Evolutionary conservation across 2,797 vertebrate genomes (phyloP).

Genomic region (Myotis daubentonii): DNA sequence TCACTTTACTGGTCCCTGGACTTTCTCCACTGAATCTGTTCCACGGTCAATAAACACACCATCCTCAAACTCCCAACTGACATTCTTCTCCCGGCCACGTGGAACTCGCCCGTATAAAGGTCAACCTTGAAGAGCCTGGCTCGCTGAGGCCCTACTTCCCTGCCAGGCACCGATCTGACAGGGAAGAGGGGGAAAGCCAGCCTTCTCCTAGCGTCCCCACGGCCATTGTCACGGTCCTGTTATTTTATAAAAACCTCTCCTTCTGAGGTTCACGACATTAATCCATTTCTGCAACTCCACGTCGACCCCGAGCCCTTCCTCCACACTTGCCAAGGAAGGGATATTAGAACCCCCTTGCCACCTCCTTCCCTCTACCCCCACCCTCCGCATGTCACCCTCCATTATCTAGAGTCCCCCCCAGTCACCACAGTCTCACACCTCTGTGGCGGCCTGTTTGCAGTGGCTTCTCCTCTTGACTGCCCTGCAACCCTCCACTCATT

Average conservation of each 20-base stretch:
- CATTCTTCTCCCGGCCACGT: background rate
- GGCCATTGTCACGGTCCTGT: accelerated
- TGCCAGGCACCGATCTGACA: background rate
- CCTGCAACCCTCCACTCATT: background rate
- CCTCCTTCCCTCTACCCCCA: background rate
- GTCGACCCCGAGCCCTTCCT: background rate
- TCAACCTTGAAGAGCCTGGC: background rate
- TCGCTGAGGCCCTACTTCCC: background rate
- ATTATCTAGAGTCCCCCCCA: background rate
- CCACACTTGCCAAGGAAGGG: background rate
- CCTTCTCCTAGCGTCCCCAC: background rate
- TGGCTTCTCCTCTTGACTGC: background rate
- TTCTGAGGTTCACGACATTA: accelerated
- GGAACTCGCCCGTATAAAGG: background rate
- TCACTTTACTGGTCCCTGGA: background rate
- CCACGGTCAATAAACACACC: background rate
- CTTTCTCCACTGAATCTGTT: background rate
- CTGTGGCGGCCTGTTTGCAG: no score
- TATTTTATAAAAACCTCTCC: background rate
- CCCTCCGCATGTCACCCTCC: background rate
- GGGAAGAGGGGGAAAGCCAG: background rate
- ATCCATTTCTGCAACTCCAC: background rate
- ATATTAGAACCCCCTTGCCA: accelerated
- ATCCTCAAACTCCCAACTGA: background rate
- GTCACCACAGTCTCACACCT: background rate